A percentile compares a stretch with the other conserved stretches of the same genome.
phyloP scores from a whole-genome alignment of 2,888 invertebrate genomes.

The Machimus rusticus region DNA sequence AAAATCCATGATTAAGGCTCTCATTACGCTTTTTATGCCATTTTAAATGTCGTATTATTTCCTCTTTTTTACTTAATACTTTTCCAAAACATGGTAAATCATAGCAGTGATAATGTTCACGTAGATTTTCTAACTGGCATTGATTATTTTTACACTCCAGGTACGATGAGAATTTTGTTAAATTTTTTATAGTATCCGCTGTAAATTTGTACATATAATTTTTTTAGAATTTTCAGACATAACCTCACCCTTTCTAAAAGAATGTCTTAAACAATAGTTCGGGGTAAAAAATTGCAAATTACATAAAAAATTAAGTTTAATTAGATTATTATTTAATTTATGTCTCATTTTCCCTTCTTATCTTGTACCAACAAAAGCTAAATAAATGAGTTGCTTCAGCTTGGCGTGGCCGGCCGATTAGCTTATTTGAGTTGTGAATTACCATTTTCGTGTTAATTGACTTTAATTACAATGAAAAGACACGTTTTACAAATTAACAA shows the following conservation, averaged over 20 bases:
- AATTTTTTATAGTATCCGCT: slow-evolving; percentile 56
- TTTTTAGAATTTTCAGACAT: too few relatives aligned
- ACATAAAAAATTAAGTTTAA: too few relatives aligned
- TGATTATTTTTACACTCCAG: slow-evolving; percentile 60
- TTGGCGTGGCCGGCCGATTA: slow-evolving; percentile 16
- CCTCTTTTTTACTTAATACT: slow-evolving; percentile 97
- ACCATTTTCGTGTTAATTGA: slow-evolving; percentile 31
- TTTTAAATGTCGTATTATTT: slow-evolving; percentile 98
- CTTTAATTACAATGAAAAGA: slow-evolving; percentile 22
- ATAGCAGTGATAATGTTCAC: slow-evolving; percentile 94
- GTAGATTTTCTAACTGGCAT: slow-evolving; percentile 60
- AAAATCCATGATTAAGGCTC: slow-evolving; percentile 86
- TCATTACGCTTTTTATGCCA: slow-evolving; percentile 99
- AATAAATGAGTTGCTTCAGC: background rate
- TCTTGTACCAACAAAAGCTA: background rate
- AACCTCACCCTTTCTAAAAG: too few relatives aligned
- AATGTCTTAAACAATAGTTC: too few relatives aligned
- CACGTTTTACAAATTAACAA: slow-evolving; percentile 12
- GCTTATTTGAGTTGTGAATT: slow-evolving; percentile 28
- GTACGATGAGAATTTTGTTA: slow-evolving; percentile 60
- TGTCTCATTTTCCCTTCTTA: background rate
- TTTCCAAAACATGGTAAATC: slow-evolving; percentile 72
- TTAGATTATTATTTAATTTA: too few relatives aligned
- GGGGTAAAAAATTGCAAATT: too few relatives aligned
- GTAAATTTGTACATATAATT: too few relatives aligned